Evolutionary conservation across 1,140 invertebrate genomes (phyloP).

Genomic region (Galleria mellonella): DNA sequence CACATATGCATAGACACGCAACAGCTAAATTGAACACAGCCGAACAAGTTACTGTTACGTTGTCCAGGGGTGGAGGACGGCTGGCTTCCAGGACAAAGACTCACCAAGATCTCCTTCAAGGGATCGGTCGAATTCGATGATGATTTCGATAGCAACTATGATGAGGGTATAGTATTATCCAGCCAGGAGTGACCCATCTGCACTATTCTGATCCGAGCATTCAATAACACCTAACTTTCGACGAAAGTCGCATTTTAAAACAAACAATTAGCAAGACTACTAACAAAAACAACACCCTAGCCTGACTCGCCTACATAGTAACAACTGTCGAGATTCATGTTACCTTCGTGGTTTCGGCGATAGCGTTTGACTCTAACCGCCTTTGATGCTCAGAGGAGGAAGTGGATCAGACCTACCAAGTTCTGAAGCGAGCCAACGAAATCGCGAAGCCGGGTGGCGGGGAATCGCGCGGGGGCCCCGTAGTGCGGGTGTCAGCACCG

Average conservation of each 20-base stretch:
- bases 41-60: conserved; percentile 50
- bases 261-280: conserved; percentile 5
- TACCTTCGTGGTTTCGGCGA: conserved; percentile 10
- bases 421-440: conserved; percentile 93
- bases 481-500: conserved; percentile 68
- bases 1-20: conserved; percentile 9
- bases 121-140: conserved; percentile 69
- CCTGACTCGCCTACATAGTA: conserved; percentile 21
- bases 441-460: conserved; percentile 77
- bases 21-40: conserved; percentile 21
- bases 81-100: conserved; percentile 71
- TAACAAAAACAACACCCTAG: conserved; percentile 20
- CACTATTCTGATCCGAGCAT: conserved; percentile 29
- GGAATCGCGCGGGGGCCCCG: conserved; percentile 56
- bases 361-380: conserved; percentile 35
- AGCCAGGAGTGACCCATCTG: conserved; percentile 49
- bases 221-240: conserved; percentile 14
- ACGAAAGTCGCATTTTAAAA: no score
- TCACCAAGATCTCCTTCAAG: conserved; percentile 70
- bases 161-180: conserved; percentile 61
- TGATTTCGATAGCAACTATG: conserved; percentile 68
- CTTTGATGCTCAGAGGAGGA: conserved; percentile 76
- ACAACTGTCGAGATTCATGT: conserved; percentile 16
- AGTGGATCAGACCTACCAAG: conserved; percentile 94
- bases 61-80: conserved; percentile 61